These are phyloP conservation scores for Acrobeloides nanus DNA, from an alignment of 2,888 invertebrate species.

Conservation along the genomic window DNA sequence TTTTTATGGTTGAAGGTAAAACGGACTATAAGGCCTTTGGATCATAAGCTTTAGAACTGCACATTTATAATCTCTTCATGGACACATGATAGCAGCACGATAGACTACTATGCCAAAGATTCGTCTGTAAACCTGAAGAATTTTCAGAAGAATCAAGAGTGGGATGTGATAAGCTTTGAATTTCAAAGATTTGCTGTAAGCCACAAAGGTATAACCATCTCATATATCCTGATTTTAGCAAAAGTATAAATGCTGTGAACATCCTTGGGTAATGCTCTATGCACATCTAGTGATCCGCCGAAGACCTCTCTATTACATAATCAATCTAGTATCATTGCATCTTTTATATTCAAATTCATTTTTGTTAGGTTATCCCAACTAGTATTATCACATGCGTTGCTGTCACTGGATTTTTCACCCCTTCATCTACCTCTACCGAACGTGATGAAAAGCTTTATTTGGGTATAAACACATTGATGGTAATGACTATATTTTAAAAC, in stretches of 20 bases:
- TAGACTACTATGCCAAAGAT: constrained; percentile 42
- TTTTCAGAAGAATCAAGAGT: constrained; percentile 50
- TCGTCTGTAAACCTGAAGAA: constrained; percentile 42
- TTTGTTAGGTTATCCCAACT: constrained; percentile 39
- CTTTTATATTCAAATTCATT: constrained; percentile 29
- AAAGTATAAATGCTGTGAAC: constrained; percentile 41
- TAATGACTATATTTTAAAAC: not conserved
- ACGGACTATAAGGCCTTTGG: not conserved
- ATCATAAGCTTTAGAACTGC: constrained; percentile 34
- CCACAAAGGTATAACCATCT: not conserved
- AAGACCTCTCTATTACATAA: constrained; percentile 33
- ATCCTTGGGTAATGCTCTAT: constrained; percentile 52
- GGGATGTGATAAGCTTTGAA: constrained; percentile 47
- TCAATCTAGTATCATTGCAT: constrained; percentile 27
- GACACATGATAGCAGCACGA: constrained; percentile 47
- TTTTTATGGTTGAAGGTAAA: too few relatives aligned
- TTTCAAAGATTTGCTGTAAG: constrained; percentile 36
- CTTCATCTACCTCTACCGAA: constrained; percentile 45
- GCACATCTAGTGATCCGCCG: constrained; percentile 47
- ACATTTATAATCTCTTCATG: constrained; percentile 51
- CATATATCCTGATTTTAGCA: constrained; percentile 20
- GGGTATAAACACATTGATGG: constrained; percentile 30
- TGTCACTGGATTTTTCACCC: constrained; percentile 51
- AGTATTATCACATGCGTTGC: constrained; percentile 50
- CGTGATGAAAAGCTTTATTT: constrained; percentile 48